Base-by-base conservation (phyloP, 2,797 vertebrate species). In the Australoheros facetus region DNA sequence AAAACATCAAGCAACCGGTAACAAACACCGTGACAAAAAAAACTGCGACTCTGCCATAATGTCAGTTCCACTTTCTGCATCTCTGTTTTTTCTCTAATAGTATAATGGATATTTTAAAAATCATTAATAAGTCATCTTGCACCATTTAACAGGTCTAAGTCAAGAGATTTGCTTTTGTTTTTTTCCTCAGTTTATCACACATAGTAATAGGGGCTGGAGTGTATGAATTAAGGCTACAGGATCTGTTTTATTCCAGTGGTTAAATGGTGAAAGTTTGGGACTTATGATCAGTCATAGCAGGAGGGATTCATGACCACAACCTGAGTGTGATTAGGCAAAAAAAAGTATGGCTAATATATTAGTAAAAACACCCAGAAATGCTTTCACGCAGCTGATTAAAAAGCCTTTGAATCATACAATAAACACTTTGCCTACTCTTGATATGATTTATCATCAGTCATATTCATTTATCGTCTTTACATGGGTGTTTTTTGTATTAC, bases 211-310 rank as follows among this genome's bases (percentile, higher is more conserved):
- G 56, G 56, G 62, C 17, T 69, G 16, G 17, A 28, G 17, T 66
- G 62, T 75, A 1, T 57, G 14, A 37, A 48, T 28, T 71, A 71
- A 56, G 4, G n/a, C n/a, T 48, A 19, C 60, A 73, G 64, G 73
- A 72, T 81, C 75, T 34, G 66, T 71, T 78, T 71, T 70, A 79
- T 53, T 82, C 70, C 74, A 79, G 4, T 78, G 83, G 86, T 88
- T 92, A 87, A 92, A 87, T 93, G 83, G 82, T 87, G 89, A 92
- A 85, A 92, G 91, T 93, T 90, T 87, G 87, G 84, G 89, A 90
- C 93, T 93, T 92, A 94, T 91, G 93, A 90, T 93, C 91, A 88
- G 71, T 91, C 88, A 83, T 88, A 91, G 87, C 74, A 80, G 82
- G 84, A 76, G 77, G 85, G 91, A 93, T 93, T 94, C 92, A 93